Conservation (phyloP, 1,140 invertebrate genomes). For the Elymnias hypermnestra region DNA sequence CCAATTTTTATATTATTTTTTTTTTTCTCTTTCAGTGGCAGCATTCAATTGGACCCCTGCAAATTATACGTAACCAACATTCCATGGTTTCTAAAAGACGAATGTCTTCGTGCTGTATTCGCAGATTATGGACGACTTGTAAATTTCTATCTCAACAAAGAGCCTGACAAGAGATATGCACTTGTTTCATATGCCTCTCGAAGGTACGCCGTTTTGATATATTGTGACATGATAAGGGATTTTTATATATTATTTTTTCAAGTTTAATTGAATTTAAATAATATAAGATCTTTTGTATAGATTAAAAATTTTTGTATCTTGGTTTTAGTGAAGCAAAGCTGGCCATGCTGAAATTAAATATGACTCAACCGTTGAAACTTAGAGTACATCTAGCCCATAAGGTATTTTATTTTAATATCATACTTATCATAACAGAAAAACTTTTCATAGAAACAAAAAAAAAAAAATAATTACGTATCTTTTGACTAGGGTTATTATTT, state of each 20-base stretch:
- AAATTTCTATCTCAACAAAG: conserved; percentile 27
- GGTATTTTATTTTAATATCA: too few relatives aligned
- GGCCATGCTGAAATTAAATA: conserved; percentile 55
- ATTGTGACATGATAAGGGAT: not conserved
- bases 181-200: conserved; percentile 40
- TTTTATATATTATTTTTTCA: too few relatives aligned
- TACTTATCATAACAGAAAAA: too few relatives aligned
- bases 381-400: conserved; percentile 41
- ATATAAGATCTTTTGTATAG: too few relatives aligned
- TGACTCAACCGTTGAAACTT: conserved; percentile 40
- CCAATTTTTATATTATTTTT: too few relatives aligned
- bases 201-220: conserved; percentile 22
- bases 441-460: too few relatives aligned
- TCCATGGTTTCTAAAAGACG: conserved; percentile 34
- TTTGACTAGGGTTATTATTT: too few relatives aligned
- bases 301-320: conserved; percentile 8
- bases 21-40: conserved; percentile 19
- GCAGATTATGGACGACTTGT: conserved; percentile 32
- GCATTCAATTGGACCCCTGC: conserved; percentile 36
- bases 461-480: too few relatives aligned
- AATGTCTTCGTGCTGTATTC: conserved; percentile 36
- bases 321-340: conserved; percentile 51
- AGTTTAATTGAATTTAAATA: too few relatives aligned
- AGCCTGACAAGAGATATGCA: conserved; percentile 39
- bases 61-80: conserved; percentile 49